Evolutionary conservation across 2,888 invertebrate genomes (phyloP), one percentile per base, ranked within the genome.

Genomic region (Drosophila suboccidentalis): DNA sequence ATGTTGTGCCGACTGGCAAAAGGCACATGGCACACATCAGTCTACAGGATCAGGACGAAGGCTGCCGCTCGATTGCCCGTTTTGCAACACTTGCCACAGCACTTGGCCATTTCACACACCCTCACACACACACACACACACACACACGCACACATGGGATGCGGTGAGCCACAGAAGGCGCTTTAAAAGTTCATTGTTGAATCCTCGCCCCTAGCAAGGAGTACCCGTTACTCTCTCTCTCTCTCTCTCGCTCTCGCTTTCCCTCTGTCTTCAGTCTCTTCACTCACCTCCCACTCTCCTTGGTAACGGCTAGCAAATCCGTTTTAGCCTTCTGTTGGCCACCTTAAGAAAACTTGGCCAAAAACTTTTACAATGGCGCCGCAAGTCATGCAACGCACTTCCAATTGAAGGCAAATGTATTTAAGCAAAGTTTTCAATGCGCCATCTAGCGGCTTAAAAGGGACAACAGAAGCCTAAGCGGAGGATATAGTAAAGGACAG

Each of bases 21-120:
- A 26, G 26, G 26, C 5, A 26, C 26, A 34, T 57, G 60, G 57
- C 60, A 65, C 57, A 63, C 66, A 77, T 69, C 36, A 50, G 36
- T 13, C 36, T 19, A n/a, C 54, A 55, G 79, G 54, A 53, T 66
- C 54, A 55, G 69, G 67, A 63, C 67, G 58, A 65, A 64, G 61
- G 71, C 69, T 87, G 75, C 61, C 78, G 89, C 84, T 84, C 84
- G 84, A 87, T 84, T 84, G 84, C 84, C 87, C 87, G 78, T 78
- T 87, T 87, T 75, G 75, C 73, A 84, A 73, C 78, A 78, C 69
- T 78, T 75, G 75, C 63, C 78, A 69, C 68, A 72, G 55, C 86
- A 76, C 67, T 87, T 73, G 68, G 51, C 51, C 50, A 68, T 26
- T 54, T 66, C 54, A 69, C 61, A 60, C 50, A 46, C 17, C 43